A percentile compares a stretch with the other conserved stretches of the same genome.
Evolutionary conservation across 2,888 invertebrate species (phyloP).

Genomic region (Protophormia terraenovae): DNA sequence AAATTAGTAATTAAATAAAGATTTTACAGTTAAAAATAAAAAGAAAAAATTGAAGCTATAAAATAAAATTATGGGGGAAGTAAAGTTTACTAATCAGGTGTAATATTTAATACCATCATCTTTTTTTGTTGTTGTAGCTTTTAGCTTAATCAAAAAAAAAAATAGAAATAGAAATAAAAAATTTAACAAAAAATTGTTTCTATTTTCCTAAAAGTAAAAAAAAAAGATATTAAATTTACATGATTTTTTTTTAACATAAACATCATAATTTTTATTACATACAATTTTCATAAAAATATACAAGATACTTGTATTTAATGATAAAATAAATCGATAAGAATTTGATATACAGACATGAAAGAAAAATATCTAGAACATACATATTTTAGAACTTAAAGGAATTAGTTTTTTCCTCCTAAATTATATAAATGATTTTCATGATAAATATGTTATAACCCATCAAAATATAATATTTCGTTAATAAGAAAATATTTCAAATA

Average conservation of each 20-base stretch:
- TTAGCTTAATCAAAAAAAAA: conserved; percentile 16
- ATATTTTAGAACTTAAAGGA: neutral
- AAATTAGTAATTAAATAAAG: neutral
- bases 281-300: neutral
- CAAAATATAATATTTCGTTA: no score
- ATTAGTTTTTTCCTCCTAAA: neutral
- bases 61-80: neutral
- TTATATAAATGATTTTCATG: neutral
- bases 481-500: no score
- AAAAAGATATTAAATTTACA: neutral
- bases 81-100: conserved; percentile 12
- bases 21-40: neutral
- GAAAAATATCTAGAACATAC: neutral
- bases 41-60: neutral
- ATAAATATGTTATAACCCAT: no score
- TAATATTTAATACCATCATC: conserved; percentile 5
- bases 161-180: neutral
- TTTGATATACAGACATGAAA: neutral
- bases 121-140: neutral
- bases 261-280: neutral
- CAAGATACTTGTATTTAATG: neutral
- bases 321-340: conserved; percentile 5
- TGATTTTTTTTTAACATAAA: neutral
- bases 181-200: neutral
- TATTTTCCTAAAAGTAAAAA: neutral